Percentiles rank a stretch among this genome's conserved stretches.
These are phyloP conservation scores for Lycodopsis pacificus DNA, from an alignment of 2,797 vertebrate genomes.

Conservation along the genomic window DNA sequence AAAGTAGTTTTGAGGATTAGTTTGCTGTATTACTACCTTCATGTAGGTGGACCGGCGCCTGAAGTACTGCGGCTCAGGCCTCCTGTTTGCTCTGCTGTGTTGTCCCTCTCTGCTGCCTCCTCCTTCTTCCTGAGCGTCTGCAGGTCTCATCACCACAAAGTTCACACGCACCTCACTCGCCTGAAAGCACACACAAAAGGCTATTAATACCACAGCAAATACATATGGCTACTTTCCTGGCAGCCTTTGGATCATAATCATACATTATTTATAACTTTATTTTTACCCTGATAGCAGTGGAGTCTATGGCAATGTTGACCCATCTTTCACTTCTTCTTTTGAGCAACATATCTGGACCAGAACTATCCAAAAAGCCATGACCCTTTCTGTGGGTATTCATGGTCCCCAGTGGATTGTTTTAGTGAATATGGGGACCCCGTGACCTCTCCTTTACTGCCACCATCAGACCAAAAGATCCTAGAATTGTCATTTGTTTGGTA, in stretches of 20 bases:
- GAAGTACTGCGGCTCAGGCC: constrained; percentile 86
- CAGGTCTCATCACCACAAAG: constrained; percentile 90
- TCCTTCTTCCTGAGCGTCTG: constrained; percentile 85
- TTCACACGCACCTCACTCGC: constrained; percentile 92
- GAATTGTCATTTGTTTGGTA: background rate
- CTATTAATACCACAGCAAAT: background rate
- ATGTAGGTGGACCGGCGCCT: constrained; percentile 86
- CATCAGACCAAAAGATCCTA: background rate
- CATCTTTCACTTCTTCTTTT: background rate
- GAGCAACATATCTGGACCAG: background rate
- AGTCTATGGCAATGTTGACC: background rate
- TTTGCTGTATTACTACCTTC: constrained; percentile 85
- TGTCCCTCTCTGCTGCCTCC: constrained; percentile 79
- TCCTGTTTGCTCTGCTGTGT: constrained; percentile 78
- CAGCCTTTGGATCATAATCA: background rate
- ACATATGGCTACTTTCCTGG: background rate
- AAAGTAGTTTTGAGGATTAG: background rate
- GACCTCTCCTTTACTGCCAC: background rate
- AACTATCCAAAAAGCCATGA: background rate
- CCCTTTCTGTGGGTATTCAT: background rate
- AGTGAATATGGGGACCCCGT: background rate
- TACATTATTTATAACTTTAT: background rate
- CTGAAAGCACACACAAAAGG: constrained; percentile 68
- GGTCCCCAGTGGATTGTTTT: background rate
- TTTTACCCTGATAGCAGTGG: background rate